A percentile compares a stretch with the other conserved stretches of the same genome.
These are phyloP conservation scores for Xenopus petersii DNA, from an alignment of 2,797 vertebrate genomes.

Conservation along the genomic window DNA sequence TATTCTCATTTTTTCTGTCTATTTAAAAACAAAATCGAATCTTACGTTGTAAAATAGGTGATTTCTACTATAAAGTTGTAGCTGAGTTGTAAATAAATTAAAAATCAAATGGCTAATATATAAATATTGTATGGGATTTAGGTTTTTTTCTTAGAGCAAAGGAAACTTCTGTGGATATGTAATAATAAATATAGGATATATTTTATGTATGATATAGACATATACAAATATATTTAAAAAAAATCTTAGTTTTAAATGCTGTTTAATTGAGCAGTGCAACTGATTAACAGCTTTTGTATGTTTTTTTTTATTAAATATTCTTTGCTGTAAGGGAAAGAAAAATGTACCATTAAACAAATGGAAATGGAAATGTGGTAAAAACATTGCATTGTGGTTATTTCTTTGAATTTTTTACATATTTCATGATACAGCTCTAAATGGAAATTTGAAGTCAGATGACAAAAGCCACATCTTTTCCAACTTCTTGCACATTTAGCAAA, in stretches of 20 bases:
- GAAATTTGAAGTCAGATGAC: too few species aligned
- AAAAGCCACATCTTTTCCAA: constrained; percentile 8
- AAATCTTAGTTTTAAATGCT: constrained; percentile 69
- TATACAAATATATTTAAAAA: constrained; percentile 67
- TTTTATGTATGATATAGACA: constrained; percentile 71
- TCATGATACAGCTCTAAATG: background rate
- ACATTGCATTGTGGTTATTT: background rate
- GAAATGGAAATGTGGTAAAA: background rate
- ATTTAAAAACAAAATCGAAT: constrained; percentile 15
- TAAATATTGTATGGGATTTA: constrained; percentile 49
- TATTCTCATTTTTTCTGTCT: constrained; percentile 54
- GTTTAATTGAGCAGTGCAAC: constrained; percentile 60
- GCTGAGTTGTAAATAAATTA: constrained; percentile 71
- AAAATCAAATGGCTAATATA: constrained; percentile 55
- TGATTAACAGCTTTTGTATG: constrained; percentile 72
- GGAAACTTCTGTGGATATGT: constrained; percentile 68
- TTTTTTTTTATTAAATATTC: constrained; percentile 56
- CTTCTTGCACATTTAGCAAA: constrained; percentile 17
- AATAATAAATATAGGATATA: constrained; percentile 68
- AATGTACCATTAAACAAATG: constrained; percentile 21
- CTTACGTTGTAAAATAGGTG: constrained; percentile 69
- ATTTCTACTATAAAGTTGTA: constrained; percentile 59
- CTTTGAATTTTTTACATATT: background rate
- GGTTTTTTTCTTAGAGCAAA: constrained; percentile 16
- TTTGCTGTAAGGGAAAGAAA: constrained; percentile 53